These are phyloP conservation scores for Mylabris sibirica DNA, from an alignment of 2,888 invertebrate genomes.

Conservation along the genomic window DNA sequence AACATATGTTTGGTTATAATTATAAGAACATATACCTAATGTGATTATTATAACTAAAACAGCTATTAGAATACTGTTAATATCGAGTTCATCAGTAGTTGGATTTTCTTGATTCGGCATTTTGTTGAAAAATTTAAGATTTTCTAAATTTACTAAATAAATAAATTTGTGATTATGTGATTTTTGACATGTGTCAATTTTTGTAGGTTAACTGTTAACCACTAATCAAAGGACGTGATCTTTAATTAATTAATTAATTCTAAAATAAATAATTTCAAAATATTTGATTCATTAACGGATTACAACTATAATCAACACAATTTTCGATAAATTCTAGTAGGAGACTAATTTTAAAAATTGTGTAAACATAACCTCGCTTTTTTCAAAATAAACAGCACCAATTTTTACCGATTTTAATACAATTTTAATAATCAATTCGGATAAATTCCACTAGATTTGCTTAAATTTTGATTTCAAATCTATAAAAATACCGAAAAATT, in stretches of 20 bases:
- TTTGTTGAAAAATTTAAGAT: neutral
- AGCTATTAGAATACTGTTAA: conserved; percentile 42
- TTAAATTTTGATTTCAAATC: no score
- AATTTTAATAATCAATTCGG: no score
- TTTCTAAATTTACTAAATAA: neutral
- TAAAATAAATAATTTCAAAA: no score
- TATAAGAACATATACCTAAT: conserved; percentile 37
- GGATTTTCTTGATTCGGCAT: conserved; percentile 39
- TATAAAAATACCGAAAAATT: no score
- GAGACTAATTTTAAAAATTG: neutral
- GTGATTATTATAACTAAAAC: conserved; percentile 45
- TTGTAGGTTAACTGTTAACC: neutral
- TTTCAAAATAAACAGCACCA: neutral
- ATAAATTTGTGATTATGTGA: neutral
- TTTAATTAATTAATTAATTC: neutral
- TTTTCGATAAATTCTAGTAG: neutral
- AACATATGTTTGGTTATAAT: conserved; percentile 28
- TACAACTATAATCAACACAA: neutral
- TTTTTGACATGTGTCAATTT: conserved; percentile 2
- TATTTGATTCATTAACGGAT: neutral
- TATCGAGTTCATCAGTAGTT: conserved; percentile 34
- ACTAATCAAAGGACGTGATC: neutral
- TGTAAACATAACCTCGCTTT: neutral
- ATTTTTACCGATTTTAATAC: no score
- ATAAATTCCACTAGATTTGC: no score